Evolutionary conservation across 2,113 vertebrate genomes (phyloP), one percentile per base, ranked within the genome.

Genomic region (Petromus typicus): DNA sequence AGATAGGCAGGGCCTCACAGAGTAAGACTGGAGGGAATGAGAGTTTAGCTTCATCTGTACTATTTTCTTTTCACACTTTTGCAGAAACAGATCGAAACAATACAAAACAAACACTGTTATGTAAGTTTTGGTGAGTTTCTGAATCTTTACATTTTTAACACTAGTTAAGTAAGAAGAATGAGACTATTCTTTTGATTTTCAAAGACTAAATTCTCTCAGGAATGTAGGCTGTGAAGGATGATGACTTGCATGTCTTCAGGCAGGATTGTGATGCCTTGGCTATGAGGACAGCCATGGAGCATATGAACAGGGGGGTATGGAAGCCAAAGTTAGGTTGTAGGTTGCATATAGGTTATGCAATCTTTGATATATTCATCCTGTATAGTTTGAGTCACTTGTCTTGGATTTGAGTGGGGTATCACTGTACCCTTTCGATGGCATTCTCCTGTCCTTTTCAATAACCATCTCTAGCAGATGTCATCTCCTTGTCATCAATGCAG

Each of bases 391-490:
- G 40, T 45, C 66, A 48, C 48, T 40, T 1, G 27, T 23, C 25
- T 37, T 79, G 66, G 23, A 34, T 61, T 54, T 90, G 78, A 75
- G n/a, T 67, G 57, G 32, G 27, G 25, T 8, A 34, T 59, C 30
- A 20, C 67, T 9, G 5, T 51, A 17, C 5, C 80, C 51, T 40
- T 66, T 23, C 32, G 56, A 27, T 17, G 27, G 7, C 51, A 86
- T 67, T 75, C 71, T 57, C 63, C 43, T 14, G 30, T 48, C 5
- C 32, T 34, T 94, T 66, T 78, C 40, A 67, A 86, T 76, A 61
- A 71, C 34, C 14, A 34, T 34, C 4, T 13, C 30, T 22, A 8
- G 16, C 3, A 25, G 4, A 7, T 3, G 37, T 37, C 0, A 0
- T 61, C 37, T 91, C 40, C 17, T n/a, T 66, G 56, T 1, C 25